These are phyloP conservation scores for Synaphobranchus kaupii DNA, from an alignment of 2,797 vertebrate species.

Conservation along the genomic window DNA sequence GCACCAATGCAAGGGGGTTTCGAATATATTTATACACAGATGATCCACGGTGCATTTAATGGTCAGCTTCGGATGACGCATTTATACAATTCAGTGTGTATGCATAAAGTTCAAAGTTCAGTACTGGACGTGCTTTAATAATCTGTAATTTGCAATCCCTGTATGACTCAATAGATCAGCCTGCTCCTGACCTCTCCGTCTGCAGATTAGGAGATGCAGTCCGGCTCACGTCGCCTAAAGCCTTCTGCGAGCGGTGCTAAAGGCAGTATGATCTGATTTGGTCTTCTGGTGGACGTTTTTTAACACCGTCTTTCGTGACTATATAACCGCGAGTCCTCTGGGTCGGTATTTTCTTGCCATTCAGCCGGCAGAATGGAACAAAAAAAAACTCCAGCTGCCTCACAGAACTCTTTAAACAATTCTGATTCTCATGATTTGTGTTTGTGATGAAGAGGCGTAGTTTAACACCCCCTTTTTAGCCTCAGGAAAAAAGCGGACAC, in stretches of 20 bases:
- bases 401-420: background rate
- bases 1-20: background rate
- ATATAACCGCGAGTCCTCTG: background rate
- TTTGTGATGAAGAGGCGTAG: background rate
- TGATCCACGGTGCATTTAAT: background rate
- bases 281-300: background rate
- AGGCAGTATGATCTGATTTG: conserved; percentile 9
- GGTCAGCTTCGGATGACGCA: background rate
- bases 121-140: conserved; percentile 3
- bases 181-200: background rate
- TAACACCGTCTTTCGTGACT: background rate
- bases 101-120: background rate
- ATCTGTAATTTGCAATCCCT: conserved; percentile 24
- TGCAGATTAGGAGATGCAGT: background rate
- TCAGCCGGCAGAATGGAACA: too few relatives aligned
- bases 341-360: background rate
- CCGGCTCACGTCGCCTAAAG: background rate
- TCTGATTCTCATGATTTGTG: background rate
- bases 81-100: conserved; percentile 4
- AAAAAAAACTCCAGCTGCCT: background rate
- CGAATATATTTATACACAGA: background rate
- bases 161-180: conserved; percentile 11
- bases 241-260: background rate
- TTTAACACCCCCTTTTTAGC: background rate
- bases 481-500: background rate